phyloP scores from a whole-genome alignment of 2,797 vertebrate species.

The Parambassis ranga region DNA sequence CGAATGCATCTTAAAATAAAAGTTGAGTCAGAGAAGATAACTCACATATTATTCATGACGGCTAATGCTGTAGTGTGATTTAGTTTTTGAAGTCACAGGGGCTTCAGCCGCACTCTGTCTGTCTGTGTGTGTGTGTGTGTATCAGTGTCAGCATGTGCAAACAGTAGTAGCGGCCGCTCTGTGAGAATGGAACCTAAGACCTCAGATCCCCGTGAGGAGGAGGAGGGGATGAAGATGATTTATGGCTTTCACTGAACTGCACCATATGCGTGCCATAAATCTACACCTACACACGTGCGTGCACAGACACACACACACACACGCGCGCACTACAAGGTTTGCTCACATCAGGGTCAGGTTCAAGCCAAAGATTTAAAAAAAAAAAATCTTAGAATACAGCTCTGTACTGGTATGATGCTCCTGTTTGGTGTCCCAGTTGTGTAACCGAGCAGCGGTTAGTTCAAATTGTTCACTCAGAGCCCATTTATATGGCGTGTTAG shows the following conservation, averaged over 20 bases:
- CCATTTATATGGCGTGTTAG: too few relatives aligned
- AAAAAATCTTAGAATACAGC: not conserved
- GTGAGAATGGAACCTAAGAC: constrained; percentile 60
- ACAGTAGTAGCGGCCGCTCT: constrained; percentile 31
- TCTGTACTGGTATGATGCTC: not conserved
- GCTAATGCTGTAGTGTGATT: constrained; percentile 9
- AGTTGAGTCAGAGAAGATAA: not conserved
- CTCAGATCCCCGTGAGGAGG: constrained; percentile 64
- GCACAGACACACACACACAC: constrained; percentile 5
- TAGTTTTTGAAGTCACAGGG: constrained; percentile 32
- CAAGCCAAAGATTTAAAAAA: constrained; percentile 29
- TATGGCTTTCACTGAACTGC: constrained; percentile 72
- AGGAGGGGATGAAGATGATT: constrained; percentile 72
- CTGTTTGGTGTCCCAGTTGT: not conserved
- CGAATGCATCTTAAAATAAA: constrained; percentile 1
- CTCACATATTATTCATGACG: constrained; percentile 7
- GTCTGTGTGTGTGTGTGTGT: constrained; percentile 6
- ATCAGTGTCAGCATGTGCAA: constrained; percentile 9
- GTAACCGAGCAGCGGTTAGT: not conserved
- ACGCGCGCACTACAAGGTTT: constrained; percentile 20
- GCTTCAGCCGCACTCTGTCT: constrained; percentile 7
- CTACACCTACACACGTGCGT: constrained; percentile 10
- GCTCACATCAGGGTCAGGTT: constrained; percentile 57
- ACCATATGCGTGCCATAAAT: constrained; percentile 65
- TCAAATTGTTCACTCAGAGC: too few relatives aligned